phyloP scores from a whole-genome alignment of 1,140 invertebrate species.

The Euura saliciscinereae region DNA sequence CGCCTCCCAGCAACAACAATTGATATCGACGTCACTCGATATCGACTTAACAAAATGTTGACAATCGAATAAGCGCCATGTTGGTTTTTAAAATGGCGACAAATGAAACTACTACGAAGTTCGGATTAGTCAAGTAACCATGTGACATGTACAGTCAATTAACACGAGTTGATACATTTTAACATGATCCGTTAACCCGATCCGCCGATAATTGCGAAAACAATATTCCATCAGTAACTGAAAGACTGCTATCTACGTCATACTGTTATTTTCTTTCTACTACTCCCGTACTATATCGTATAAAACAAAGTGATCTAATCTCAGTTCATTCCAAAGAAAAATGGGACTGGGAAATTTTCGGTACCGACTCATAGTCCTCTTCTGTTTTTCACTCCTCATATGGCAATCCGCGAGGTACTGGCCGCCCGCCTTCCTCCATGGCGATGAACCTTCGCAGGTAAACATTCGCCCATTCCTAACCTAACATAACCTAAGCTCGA shows the following conservation, averaged over 20 bases:
- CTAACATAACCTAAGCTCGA: conserved; percentile 1
- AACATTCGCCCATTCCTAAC: conserved; percentile 10
- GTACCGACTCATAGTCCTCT: conserved; percentile 31
- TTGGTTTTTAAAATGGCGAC: neutral
- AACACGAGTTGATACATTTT: neutral
- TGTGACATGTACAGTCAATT: neutral
- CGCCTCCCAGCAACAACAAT: too few relatives aligned
- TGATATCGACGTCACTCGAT: too few relatives aligned
- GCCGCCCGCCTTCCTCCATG: conserved; percentile 17
- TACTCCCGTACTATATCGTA: neutral
- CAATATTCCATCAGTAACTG: too few relatives aligned
- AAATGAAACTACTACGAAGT: neutral
- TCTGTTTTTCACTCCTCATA: conserved; percentile 30
- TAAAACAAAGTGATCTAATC: neutral
- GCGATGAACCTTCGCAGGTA: conserved; percentile 14
- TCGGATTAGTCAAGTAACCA: neutral
- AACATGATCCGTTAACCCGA: neutral
- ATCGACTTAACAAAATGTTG: too few relatives aligned
- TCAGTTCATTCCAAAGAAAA: conserved; percentile 1
- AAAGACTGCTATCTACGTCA: neutral
- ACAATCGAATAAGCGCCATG: too few relatives aligned
- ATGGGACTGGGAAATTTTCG: conserved; percentile 40
- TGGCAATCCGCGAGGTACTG: conserved; percentile 41
- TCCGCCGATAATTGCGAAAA: neutral
- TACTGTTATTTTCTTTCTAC: neutral